Base-by-base conservation (phyloP, 2,888 invertebrate species). In the Eristalis tenax region DNA sequence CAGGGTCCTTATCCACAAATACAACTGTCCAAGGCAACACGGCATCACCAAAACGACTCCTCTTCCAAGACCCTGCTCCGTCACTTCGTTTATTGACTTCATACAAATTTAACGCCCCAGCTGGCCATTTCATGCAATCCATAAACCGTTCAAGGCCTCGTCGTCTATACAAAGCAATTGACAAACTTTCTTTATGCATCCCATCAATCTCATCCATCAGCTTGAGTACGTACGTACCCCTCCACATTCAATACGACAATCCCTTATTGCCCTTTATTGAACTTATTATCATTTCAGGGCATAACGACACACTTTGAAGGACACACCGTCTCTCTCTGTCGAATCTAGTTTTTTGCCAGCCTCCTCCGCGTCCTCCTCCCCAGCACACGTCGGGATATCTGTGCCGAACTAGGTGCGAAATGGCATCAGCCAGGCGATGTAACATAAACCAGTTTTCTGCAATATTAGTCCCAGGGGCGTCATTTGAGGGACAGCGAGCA, bases 391-490 rank as follows among this genome's bases (percentile, higher is more conserved):
- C 10, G 38, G 2, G 32, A 32, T 32, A 32, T 61, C 10, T 40
- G 28, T 22, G n/a, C 32, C n/a, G 28, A 13, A 28, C n/a, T 66
- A 68, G 80, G 57, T 81, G 63, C 40, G 28, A 59, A 66, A 66
- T 28, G 32, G 63, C 78, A 74, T 61, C 77, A 75, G 59, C 74
- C 57, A 59, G 38, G 28, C 26, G 70, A 70, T 70, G 64, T 68
- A 73, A 23, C 59, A 75, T 83, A 86, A 83, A 86, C 83, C 86
- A 86, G 74, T 71, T 56, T 56, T 64, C 70, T 69, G 23, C 23
- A 74, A 56, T 78, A 83, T 78, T 74, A 57, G 50, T 78, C 86
- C 83, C 86, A 32, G 40, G 86, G 77, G 86, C 83, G 74, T 75
- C 57, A 70, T 80, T 74, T 40, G 15, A 40, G 13, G 56, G n/a